Evolutionary conservation across 2,797 vertebrate species (phyloP), one percentile per base, ranked within the genome.

Genomic region (Oreochromis grahami): DNA sequence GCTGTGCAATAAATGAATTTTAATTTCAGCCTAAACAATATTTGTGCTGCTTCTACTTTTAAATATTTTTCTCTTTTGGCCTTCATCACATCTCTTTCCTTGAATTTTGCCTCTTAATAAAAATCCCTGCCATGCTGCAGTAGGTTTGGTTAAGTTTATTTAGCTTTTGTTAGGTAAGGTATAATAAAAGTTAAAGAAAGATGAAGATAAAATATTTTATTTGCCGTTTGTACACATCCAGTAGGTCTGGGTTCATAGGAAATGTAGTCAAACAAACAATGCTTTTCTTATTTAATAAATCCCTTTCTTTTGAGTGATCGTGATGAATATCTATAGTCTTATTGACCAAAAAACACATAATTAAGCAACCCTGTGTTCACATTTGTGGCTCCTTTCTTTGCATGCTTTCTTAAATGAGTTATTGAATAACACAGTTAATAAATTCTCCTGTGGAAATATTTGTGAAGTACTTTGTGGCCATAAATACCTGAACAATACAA

Each of bases 291-390:
- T 70, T 70, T 17, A 45, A 43, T 70, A 5, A 70, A 70, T 45
- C 38, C 8, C 3, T 26, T 70, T 14, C 14, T 0, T 29, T 65
- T 65, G 19, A 4, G 5, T 1, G 9, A 70, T 45, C 0, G 4
- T 70, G 65, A 26, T 70, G 43, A 63, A 63, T 63, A 7, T 7
- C 29, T 36, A 34, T 36, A 19, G 17, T 60, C 56, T 34, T 34
- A 19, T 8, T 34, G 63, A 6, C 8, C 63, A 68, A 43, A 43
- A 68, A 43, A 6, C 38, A 6, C 11, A 10, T 68, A 68, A 43
- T 68, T 43, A 43, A 17, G 21, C 13, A 68, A 43, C 38, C 38
- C 13, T 43, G 21, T 68, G 65, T 7, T 70, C 21, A 70, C 58
- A 36, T 63, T 63, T 60, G 32, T 60, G 56, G 19, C 32, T 63